Evolutionary conservation across 2,888 invertebrate species (phyloP).

Genomic region (Ceriagrion tenellum): DNA sequence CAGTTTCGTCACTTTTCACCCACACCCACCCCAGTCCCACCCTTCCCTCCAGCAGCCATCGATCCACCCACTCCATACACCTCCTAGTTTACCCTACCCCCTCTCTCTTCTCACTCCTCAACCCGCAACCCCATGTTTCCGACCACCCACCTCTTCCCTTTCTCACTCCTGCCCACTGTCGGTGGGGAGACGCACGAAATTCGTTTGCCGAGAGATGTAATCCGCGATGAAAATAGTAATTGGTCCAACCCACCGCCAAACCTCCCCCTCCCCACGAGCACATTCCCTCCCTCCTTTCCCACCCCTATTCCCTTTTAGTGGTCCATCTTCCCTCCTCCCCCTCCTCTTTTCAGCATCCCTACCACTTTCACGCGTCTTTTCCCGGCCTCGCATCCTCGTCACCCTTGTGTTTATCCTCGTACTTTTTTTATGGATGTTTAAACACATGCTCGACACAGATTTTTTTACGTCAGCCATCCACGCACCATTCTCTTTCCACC

Average conservation of each 20-base stretch:
- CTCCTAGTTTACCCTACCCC: neutral
- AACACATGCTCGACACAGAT: slow-evolving; percentile 11
- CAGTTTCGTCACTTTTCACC: no score
- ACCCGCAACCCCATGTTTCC: neutral
- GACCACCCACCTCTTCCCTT: no score
- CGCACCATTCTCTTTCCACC: neutral
- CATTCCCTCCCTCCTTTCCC: neutral
- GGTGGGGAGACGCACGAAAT: slow-evolving; percentile 2
- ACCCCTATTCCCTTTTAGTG: neutral
- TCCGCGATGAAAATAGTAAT: slow-evolving; percentile 62
- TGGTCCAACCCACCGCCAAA: neutral
- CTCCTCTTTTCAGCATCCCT: no score
- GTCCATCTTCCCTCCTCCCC: no score
- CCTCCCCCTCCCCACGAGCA: neutral
- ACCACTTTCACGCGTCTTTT: neutral
- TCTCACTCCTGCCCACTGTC: neutral
- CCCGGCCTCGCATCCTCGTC: neutral
- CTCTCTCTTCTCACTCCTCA: neutral
- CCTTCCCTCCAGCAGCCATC: no score
- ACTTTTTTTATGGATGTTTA: slow-evolving; percentile 15
- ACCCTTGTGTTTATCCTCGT: neutral
- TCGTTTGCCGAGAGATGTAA: slow-evolving; percentile 31
- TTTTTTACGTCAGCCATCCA: neutral
- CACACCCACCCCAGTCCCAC: no score
- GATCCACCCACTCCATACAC: no score